Evolutionary conservation across 2,888 invertebrate species (phyloP).

Genomic region (Apodemia zela): DNA sequence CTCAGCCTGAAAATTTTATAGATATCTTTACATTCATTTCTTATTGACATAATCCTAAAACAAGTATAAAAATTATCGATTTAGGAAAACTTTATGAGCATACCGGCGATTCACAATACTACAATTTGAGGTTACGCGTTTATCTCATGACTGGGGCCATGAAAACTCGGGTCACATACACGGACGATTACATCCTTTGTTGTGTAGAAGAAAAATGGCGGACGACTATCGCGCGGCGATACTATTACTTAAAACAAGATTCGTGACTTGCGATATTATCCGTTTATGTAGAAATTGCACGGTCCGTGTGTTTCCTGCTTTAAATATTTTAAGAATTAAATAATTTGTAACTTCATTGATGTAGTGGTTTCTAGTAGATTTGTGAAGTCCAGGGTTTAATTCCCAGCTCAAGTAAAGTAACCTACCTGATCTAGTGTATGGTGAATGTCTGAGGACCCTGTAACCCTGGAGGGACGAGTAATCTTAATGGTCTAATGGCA

Average conservation of each 20-base stretch:
- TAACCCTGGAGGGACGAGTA: too few relatives aligned
- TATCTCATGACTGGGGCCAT: slow-evolving; percentile 17
- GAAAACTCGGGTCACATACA: slow-evolving; percentile 45
- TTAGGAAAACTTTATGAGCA: slow-evolving; percentile 1
- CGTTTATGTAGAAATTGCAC: slow-evolving; percentile 9
- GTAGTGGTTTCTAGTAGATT: too few relatives aligned
- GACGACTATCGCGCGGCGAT: slow-evolving; percentile 44
- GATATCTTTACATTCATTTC: background rate
- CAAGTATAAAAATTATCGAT: background rate
- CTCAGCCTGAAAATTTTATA: background rate
- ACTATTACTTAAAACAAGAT: slow-evolving; percentile 60
- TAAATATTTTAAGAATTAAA: too few relatives aligned
- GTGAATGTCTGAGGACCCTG: too few relatives aligned
- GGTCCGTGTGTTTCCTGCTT: slow-evolving; percentile 20
- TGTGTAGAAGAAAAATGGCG: slow-evolving; percentile 66
- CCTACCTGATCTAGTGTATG: too few relatives aligned
- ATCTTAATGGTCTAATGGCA: too few relatives aligned
- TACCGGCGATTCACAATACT: background rate
- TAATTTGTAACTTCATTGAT: too few relatives aligned
- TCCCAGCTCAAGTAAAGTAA: too few relatives aligned
- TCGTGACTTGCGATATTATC: slow-evolving; percentile 41
- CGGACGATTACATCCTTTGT: slow-evolving; percentile 68
- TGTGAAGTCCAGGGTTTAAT: too few relatives aligned
- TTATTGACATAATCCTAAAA: background rate
- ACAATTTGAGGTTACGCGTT: slow-evolving; percentile 14